phyloP scores from a whole-genome alignment of 2,797 vertebrate genomes.

The Rhyacichthys aspro region DNA sequence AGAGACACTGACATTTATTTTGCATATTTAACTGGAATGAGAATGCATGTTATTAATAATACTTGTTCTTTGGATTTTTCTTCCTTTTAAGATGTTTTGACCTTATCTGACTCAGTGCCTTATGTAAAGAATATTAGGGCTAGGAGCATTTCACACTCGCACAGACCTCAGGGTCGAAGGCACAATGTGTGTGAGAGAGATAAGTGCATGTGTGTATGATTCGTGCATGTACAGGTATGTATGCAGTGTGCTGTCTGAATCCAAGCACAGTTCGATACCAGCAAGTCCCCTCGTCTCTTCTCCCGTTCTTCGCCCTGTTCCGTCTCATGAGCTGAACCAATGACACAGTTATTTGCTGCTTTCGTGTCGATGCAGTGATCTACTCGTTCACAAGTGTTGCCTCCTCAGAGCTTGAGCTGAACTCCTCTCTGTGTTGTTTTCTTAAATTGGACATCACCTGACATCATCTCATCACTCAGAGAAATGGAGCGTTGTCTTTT shows the following conservation, averaged over 20 bases:
- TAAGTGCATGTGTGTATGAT: constrained; percentile 10
- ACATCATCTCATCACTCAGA: constrained; percentile 69
- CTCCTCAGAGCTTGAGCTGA: constrained; percentile 51
- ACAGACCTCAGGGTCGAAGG: constrained; percentile 54
- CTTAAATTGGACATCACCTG: constrained; percentile 48
- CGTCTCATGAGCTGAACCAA: constrained; percentile 55
- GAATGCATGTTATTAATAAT: constrained; percentile 65
- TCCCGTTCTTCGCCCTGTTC: constrained; percentile 26
- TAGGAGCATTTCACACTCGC: constrained; percentile 47
- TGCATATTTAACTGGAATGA: constrained; percentile 45
- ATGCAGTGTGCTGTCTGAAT: constrained; percentile 52
- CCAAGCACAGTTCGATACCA: constrained; percentile 75
- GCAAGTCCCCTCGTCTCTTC: constrained; percentile 59
- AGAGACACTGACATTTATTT: constrained; percentile 32
- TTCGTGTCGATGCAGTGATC: constrained; percentile 38
- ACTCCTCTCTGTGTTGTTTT: constrained; percentile 33
- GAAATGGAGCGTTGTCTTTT: constrained; percentile 88
- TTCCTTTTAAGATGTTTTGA: constrained; percentile 57
- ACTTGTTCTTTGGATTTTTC: constrained; percentile 58
- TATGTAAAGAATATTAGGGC: constrained; percentile 67
- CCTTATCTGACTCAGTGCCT: constrained; percentile 72
- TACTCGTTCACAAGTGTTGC: constrained; percentile 58
- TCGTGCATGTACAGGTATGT: constrained; percentile 38
- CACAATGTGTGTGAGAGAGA: constrained; percentile 47
- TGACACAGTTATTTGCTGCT: constrained; percentile 65